phyloP scores from a whole-genome alignment of 2,797 vertebrate species.

The Acipenser ruthenus region DNA sequence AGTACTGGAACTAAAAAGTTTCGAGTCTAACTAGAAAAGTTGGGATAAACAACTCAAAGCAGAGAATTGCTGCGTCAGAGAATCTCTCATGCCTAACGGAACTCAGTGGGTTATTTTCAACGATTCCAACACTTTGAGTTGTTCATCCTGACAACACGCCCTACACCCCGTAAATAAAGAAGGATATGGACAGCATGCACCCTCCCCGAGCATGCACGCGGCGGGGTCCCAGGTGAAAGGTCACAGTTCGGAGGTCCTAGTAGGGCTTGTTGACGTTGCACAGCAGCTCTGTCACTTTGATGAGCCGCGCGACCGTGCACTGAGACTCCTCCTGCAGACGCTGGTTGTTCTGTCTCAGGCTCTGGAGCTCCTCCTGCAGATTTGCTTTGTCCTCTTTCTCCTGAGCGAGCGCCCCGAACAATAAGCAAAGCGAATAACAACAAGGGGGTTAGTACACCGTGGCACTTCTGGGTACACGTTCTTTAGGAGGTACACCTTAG shows the following conservation, averaged over 20 bases:
- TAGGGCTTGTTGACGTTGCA: conserved; percentile 76
- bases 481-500: too few species aligned
- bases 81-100: too few species aligned
- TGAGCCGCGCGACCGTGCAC: conserved; percentile 69
- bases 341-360: conserved; percentile 77
- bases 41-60: too few species aligned
- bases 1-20: too few species aligned
- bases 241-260: conserved; percentile 28
- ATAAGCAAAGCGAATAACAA: background rate
- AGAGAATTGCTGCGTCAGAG: background rate
- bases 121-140: too few species aligned
- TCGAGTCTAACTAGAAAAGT: too few species aligned
- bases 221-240: conserved; percentile 9
- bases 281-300: conserved; percentile 70
- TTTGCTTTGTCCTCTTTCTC: conserved; percentile 81
- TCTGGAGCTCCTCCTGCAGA: conserved; percentile 80
- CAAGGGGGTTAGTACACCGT: conserved; percentile 23
- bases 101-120: background rate
- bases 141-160: too few species aligned
- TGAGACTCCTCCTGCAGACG: conserved; percentile 78
- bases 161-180: too few species aligned
- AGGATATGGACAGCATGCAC: background rate
- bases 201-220: conserved; percentile 11
- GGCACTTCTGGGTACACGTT: background rate
- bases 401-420: conserved; percentile 42